Base-by-base conservation (phyloP, 2,797 vertebrate species). In the Tangara arthus region DNA sequence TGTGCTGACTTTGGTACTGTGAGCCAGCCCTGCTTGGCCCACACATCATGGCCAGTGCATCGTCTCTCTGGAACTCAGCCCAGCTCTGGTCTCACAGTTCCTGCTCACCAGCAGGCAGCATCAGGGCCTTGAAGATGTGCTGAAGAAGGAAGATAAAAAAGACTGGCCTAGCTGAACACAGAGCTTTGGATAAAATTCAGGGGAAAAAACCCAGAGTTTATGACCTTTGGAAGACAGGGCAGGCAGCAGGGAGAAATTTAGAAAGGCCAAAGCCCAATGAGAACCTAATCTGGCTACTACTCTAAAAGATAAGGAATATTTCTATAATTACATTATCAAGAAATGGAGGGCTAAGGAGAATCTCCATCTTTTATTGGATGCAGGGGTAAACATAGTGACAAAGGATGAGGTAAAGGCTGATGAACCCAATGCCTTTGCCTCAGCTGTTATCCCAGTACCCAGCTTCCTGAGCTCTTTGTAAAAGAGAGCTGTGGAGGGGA, bases 1-100 rank as follows among this genome's bases (percentile, higher is more conserved):
- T 2, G 15, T 1, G 6, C 47, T 68, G 66, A 19, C n/a, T 72
- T 57, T 49, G 55, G 2, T 2, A 2, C 0, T 19, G 39, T 59
- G 32, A 80, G 37, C n/a, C 65, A 66, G 22, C 30, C n/a, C 49
- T 77, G 9, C 22, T 28, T 32, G n/a, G n/a, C 23, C 21, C 73
- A 39, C 2, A 0, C 0, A 0, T 13, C 21, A 6, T 2, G 26
- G 37, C 32, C 49, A 9, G 18, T 16, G 16, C 11, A 5, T 41
- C 65, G 52, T 57, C 47, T 34, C n/a, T 17, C 28, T 37, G 22
- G 32, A 83, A 15, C 22, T 50, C 70, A 60, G 35, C 46, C 44
- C 49, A 41, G 15, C 77, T 63, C 77, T 63, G 39, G 22, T 55
- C 49, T 59, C 70, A 21, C 3, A 1, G 21, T 9, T 68, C 66